Percentiles rank a stretch among this genome's conserved stretches.
Evolutionary conservation across 2,797 vertebrate genomes (phyloP).

Genomic region (Liparis tanakae): DNA sequence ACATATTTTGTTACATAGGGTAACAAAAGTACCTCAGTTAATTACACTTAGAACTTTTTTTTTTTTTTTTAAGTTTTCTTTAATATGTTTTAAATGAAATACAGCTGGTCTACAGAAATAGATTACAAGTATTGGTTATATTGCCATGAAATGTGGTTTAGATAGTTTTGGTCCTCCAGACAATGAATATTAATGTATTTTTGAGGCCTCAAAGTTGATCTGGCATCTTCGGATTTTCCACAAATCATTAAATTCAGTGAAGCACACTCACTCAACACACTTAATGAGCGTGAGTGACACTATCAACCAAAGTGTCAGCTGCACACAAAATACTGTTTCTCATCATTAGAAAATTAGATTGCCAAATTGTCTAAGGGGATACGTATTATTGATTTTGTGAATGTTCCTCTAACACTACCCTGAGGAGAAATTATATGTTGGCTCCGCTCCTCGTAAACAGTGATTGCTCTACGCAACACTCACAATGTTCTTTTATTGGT

Average conservation of each 20-base stretch:
- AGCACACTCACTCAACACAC: background rate
- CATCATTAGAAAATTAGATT: background rate
- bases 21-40: background rate
- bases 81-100: background rate
- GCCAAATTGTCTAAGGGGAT: background rate
- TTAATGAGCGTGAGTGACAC: background rate
- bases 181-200: background rate
- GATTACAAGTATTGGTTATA: background rate
- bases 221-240: background rate
- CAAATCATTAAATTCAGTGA: background rate
- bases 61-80: background rate
- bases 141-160: background rate
- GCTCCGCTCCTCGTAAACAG: background rate
- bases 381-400: background rate
- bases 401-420: background rate
- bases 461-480: background rate
- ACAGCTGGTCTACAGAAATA: background rate
- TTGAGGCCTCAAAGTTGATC: background rate
- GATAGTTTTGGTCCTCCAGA: background rate
- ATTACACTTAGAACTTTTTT: background rate
- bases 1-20: background rate
- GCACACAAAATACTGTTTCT: background rate
- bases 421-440: background rate
- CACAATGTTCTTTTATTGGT: background rate
- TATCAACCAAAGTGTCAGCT: background rate